Conservation (phyloP, 2,888 invertebrate species). For the Patella ulyssiponensis region DNA sequence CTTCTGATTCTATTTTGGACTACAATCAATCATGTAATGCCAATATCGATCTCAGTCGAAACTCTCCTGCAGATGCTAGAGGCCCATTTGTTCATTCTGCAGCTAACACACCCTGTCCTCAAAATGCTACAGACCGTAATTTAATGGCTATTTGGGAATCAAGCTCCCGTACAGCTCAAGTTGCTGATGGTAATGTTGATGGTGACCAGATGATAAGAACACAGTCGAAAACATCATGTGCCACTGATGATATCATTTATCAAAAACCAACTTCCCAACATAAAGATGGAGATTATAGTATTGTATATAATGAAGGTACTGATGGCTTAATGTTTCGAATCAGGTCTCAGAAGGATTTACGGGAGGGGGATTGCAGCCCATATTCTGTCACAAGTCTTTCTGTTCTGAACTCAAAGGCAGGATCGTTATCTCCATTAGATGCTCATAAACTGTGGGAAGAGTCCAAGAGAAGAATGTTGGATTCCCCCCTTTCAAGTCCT, state of each 20-base stretch:
- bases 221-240: background rate
- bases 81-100: background rate
- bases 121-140: background rate
- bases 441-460: constrained; percentile 51
- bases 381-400: background rate
- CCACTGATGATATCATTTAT: background rate
- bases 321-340: background rate
- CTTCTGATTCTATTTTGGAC: background rate
- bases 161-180: background rate
- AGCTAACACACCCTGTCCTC: background rate
- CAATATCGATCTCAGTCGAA: background rate
- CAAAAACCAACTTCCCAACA: background rate
- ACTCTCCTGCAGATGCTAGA: background rate
- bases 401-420: constrained; percentile 2
- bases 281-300: constrained; percentile 1
- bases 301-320: background rate
- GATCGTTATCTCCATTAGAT: constrained; percentile 50
- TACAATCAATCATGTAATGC: background rate
- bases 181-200: background rate
- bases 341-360: background rate
- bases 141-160: constrained; percentile 8
- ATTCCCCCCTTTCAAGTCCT: background rate
- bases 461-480: constrained; percentile 14
- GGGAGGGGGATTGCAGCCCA: background rate
- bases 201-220: background rate